Base-by-base conservation (phyloP, 1,140 invertebrate genomes). In the Trachymyrmex cornetzi region DNA sequence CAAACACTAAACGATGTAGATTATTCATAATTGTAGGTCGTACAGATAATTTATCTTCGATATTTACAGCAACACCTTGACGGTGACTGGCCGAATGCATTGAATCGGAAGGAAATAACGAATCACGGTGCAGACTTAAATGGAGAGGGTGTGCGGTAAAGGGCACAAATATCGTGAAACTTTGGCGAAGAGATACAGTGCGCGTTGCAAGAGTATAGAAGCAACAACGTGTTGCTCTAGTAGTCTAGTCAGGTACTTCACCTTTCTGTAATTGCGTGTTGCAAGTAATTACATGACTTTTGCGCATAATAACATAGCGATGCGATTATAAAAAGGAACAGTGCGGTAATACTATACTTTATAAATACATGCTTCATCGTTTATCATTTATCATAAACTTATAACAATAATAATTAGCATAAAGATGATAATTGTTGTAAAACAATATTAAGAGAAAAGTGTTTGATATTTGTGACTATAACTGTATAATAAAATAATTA, bases 101-200 rank as follows among this genome's bases (percentile, higher is more conserved):
- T 57, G 50, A 75, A 63, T 63, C 67, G 53, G 80, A 84, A 84
- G 55, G 24, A 84, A 84, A 74, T 74, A 59, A 61, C 38, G 38
- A 84, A 75, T 75, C 55, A 48, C 22, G 55, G 55, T 22, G 27
- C 38, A 74, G 55, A 53, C 3, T 44, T 71, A 48, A 75, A 74
- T 30, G 69, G 69, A 61, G 80, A 84, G 19, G 53, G 80, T 84
- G 38, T 61, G 34, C 48, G 66, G 80, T 84, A 84, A 84, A 84
- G 38, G 80, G 24, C 55, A 74, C 57, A 75, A 74, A 84, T 67
- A 80, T 84, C 24, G 27, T 24, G 69, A 75, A 75, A 84, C 55
- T 74, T 84, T 75, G 22, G 19, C 24, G 19, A 71, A 69, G 30
- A 55, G 55, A 27, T 57, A 61, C 80, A 84, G 80, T 84, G 44